A percentile compares a stretch with the other conserved stretches of the same genome.
These are phyloP conservation scores for Sarcophaga peregrina DNA, from an alignment of 1,140 invertebrate genomes.

Conservation along the genomic window DNA sequence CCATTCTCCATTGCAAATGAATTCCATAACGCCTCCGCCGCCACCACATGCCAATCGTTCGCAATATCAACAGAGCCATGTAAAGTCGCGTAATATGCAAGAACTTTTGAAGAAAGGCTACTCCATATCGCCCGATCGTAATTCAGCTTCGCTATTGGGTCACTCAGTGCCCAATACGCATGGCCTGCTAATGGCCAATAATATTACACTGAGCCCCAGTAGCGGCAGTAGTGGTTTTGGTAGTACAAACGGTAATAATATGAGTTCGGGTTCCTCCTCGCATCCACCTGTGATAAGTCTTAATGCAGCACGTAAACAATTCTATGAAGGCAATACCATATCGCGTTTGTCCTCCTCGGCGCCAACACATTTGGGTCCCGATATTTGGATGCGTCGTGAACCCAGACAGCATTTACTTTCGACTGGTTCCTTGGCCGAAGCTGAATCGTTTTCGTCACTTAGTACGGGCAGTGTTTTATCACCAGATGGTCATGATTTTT, in stretches of 20 bases:
- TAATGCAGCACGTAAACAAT: slow-evolving; percentile 54
- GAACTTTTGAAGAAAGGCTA: slow-evolving; percentile 72
- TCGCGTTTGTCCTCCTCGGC: slow-evolving; percentile 84
- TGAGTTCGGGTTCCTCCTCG: slow-evolving; percentile 52
- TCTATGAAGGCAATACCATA: slow-evolving; percentile 54
- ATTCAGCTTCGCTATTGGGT: slow-evolving; percentile 68
- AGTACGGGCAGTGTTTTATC: slow-evolving; percentile 85
- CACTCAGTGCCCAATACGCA: slow-evolving; percentile 70
- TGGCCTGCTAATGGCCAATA: slow-evolving; percentile 38
- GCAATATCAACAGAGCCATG: slow-evolving; percentile 69
- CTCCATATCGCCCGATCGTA: slow-evolving; percentile 69
- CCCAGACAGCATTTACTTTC: slow-evolving; percentile 87
- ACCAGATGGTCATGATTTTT: slow-evolving; percentile 83
- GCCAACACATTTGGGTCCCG: slow-evolving; percentile 78
- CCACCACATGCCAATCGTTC: slow-evolving; percentile 71
- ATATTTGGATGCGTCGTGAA: slow-evolving; percentile 86
- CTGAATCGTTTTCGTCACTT: slow-evolving; percentile 86
- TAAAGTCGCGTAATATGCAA: slow-evolving; percentile 66
- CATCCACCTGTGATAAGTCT: slow-evolving; percentile 48
- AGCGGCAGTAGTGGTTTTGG: slow-evolving; percentile 61
- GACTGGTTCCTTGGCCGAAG: slow-evolving; percentile 85
- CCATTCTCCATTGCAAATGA: slow-evolving; percentile 57
- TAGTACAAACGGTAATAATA: slow-evolving; percentile 51
- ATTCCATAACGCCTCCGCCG: slow-evolving; percentile 55
- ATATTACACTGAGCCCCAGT: slow-evolving; percentile 56